Percentiles rank a stretch among this genome's conserved stretches.
phyloP scores from a whole-genome alignment of 2,888 invertebrate genomes.

The Cybosia mesomella region DNA sequence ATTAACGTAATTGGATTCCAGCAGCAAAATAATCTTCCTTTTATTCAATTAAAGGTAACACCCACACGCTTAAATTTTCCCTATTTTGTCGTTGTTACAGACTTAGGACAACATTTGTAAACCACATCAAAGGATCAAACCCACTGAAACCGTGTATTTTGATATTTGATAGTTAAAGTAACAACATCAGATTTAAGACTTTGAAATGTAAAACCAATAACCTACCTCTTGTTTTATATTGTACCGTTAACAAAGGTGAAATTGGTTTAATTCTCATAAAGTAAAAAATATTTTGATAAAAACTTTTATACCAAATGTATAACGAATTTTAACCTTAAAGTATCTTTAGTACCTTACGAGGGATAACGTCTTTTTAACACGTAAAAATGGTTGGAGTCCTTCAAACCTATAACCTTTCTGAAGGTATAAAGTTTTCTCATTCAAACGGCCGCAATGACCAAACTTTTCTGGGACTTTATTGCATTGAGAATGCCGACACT shows the following conservation, averaged over 20 bases:
- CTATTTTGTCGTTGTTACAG: background rate
- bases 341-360: constrained; percentile 15
- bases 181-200: no score
- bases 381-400: constrained; percentile 25
- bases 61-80: background rate
- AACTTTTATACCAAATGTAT: constrained; percentile 1
- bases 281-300: background rate
- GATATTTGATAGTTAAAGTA: no score
- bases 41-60: background rate
- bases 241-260: background rate
- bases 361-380: constrained; percentile 30
- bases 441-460: constrained; percentile 27
- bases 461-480: constrained; percentile 29
- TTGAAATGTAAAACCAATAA: no score
- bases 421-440: constrained; percentile 30
- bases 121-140: background rate
- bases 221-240: background rate
- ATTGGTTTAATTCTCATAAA: background rate
- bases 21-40: no score
- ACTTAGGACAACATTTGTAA: background rate
- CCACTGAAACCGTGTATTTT: background rate
- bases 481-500: constrained; percentile 18
- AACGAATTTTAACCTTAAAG: constrained; percentile 11
- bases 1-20: background rate
- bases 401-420: constrained; percentile 26